Percentiles rank a stretch among this genome's conserved stretches.
These are phyloP conservation scores for Anneissia japonica DNA, from an alignment of 35 echinoderm and acorn worm genomes.

Conservation along the genomic window DNA sequence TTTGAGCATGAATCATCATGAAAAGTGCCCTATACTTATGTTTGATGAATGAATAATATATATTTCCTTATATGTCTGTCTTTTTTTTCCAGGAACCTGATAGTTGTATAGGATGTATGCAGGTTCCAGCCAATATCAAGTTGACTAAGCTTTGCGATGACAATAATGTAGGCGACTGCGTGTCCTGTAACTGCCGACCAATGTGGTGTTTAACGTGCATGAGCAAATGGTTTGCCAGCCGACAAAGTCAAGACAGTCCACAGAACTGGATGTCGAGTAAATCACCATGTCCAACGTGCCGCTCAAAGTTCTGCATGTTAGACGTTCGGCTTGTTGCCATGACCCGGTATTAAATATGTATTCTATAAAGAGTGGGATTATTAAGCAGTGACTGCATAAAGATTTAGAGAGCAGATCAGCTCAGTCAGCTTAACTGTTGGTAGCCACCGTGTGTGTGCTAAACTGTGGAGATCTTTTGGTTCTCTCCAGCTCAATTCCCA, in stretches of 20 bases:
- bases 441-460: no score
- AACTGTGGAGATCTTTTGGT: no score
- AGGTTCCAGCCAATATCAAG: conserved; percentile 68
- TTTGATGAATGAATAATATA: no score
- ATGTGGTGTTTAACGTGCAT: conserved; percentile 98
- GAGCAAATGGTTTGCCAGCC: conserved; percentile 90
- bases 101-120: conserved; percentile 86
- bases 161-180: conserved; percentile 51
- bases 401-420: no score
- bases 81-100: conserved; percentile 48
- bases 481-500: no score
- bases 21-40: no score
- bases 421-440: no score
- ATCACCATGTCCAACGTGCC: conserved; percentile 77
- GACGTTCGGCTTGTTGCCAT: conserved; percentile 52
- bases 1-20: no score
- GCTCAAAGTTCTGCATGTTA: conserved; percentile 83
- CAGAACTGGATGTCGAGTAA: conserved; percentile 57
- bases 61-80: no score
- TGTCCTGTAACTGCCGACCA: conserved; percentile 79
- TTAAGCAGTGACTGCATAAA: background rate
- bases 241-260: conserved; percentile 74
- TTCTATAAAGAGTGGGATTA: background rate
- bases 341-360: background rate
- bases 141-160: conserved; percentile 65